Base-by-base conservation (phyloP, 1,140 invertebrate species). In the Euwallacea fornicatus region DNA sequence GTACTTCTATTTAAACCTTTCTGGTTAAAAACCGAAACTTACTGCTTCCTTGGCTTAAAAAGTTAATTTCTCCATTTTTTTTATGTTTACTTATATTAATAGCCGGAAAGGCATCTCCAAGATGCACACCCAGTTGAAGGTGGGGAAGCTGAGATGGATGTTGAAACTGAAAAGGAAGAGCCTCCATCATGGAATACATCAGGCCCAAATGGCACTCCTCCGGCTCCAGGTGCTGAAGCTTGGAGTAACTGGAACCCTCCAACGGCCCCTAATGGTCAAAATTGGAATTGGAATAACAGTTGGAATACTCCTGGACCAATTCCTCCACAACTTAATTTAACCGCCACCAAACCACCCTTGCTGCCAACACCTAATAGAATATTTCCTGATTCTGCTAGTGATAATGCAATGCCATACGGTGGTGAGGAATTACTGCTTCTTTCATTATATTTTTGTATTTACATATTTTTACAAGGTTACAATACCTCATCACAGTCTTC, bases 101-200 rank as follows among this genome's bases (percentile, higher is more conserved):
- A 60, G 58, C 42, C 58, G 0, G 9, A 60, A 15, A 60, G 58
- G 41, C 16, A 10, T n/a, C 21, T 42, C 58, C 16, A 43, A 43
- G 42, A 43, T 42, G 11, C 11, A 58, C 9, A 41, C 11, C n/a
- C 59, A n/a, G 42, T 7, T 42, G 90, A 90, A 80, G 88, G 90
- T 44, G 91, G 91, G 6, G 92, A 93, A 82, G 92, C 91, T 9
- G 91, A 91, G 9, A 94, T 94, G 92, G 92, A 94, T 75, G 89
- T 94, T 78, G 90, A 91, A 78, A 85, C 84, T 16, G 89, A 89
- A 73, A 88, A 88, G n/a, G 88, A 88, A 44, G 83, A 83, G 10
- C 66, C 72, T 66, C 72, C 67, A 64, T 74, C 66, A 74, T 69
- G 79, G 78, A 77, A 76, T 55, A 72, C 74, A 33, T 68, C 56